phyloP scores from a whole-genome alignment of 2,113 vertebrate genomes.

The Notothenia rossii region DNA sequence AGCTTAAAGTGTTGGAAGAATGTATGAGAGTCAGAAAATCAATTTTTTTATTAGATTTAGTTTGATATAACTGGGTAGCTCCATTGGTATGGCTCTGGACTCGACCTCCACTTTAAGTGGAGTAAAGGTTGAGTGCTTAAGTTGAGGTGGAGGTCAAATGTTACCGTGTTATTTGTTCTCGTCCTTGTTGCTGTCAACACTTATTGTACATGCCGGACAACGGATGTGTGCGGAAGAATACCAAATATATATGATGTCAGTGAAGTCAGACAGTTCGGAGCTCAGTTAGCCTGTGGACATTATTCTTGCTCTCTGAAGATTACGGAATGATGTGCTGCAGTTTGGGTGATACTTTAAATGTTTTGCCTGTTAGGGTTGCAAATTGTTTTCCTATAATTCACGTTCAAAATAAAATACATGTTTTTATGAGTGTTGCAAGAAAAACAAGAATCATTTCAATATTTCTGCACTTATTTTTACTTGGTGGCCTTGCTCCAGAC shows the following conservation, averaged over 20 bases:
- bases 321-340: background rate
- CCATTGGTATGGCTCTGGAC: background rate
- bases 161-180: background rate
- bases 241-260: no score
- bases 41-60: no score
- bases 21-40: background rate
- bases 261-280: background rate
- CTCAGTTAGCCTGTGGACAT: background rate
- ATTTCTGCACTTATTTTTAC: background rate
- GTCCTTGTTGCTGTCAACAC: background rate
- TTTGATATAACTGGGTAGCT: background rate
- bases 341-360: background rate
- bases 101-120: background rate
- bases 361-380: background rate
- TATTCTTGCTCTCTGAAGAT: background rate
- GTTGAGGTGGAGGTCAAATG: background rate
- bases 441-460: no score
- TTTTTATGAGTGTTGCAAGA: background rate
- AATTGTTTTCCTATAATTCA: background rate
- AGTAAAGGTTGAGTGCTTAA: no score
- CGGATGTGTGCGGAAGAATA: background rate
- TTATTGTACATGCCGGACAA: background rate
- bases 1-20: background rate
- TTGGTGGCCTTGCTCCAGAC: conserved; percentile 25
- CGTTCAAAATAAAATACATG: background rate